These are phyloP conservation scores for Trissolcus basalis DNA, from an alignment of 1,140 invertebrate genomes.

Conservation along the genomic window DNA sequence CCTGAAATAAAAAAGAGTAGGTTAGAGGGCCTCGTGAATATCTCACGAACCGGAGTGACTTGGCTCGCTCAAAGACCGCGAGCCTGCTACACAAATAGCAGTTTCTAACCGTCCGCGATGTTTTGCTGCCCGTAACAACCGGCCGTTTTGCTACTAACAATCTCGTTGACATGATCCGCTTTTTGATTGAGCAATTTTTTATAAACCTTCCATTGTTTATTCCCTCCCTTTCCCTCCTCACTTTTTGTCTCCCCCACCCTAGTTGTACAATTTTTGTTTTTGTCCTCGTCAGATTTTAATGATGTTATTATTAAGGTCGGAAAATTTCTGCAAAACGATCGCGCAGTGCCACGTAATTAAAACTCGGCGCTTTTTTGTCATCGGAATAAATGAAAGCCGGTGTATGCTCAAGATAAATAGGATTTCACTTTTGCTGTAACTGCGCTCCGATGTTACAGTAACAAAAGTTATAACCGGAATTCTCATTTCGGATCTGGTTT, in stretches of 20 bases:
- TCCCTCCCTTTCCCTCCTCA: too few relatives aligned
- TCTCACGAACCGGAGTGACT: constrained; percentile 64
- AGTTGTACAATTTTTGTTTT: too few relatives aligned
- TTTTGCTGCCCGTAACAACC: constrained; percentile 44
- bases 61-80: constrained; percentile 51
- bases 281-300: constrained; percentile 5
- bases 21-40: constrained; percentile 67
- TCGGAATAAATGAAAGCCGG: constrained; percentile 18
- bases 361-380: constrained; percentile 23
- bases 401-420: constrained; percentile 33
- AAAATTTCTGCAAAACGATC: constrained; percentile 26
- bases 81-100: constrained; percentile 38
- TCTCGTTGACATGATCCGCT: not conserved
- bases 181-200: not conserved
- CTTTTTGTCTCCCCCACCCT: too few relatives aligned
- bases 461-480: too few relatives aligned
- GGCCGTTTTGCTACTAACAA: constrained; percentile 31
- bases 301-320: constrained; percentile 12
- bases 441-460: not conserved
- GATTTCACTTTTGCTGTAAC: constrained; percentile 40
- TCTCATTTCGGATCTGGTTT: constrained; percentile 1
- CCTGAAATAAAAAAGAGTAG: constrained; percentile 62
- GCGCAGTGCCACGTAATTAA: constrained; percentile 23
- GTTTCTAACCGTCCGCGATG: not conserved
- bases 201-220: too few relatives aligned